phyloP scores from a whole-genome alignment of 2,113 vertebrate genomes.

The Sus scrofa region DNA sequence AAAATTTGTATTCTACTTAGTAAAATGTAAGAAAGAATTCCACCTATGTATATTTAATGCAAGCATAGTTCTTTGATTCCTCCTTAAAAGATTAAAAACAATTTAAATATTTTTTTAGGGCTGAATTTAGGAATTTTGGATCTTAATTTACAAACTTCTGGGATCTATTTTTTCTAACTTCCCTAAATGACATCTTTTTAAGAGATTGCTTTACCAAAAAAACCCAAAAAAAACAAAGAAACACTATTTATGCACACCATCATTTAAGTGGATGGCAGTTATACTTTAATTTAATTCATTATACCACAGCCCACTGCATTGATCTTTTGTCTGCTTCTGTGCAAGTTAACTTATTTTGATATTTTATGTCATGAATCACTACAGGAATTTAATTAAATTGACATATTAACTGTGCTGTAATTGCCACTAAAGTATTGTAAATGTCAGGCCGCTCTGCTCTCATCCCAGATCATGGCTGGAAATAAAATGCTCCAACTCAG shows the following conservation, averaged over 20 bases:
- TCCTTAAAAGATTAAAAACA: conserved; percentile 7
- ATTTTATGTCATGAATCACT: conserved; percentile 84
- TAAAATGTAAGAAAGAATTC: neutral
- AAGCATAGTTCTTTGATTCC: neutral
- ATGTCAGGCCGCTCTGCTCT: conserved; percentile 80
- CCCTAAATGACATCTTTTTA: conserved; percentile 27
- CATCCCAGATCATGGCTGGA: conserved; percentile 76
- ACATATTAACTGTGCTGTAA: conserved; percentile 86
- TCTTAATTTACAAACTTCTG: no score
- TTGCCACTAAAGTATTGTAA: conserved; percentile 85
- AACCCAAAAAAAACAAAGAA: no score
- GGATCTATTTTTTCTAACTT: neutral
- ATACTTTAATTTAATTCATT: conserved; percentile 79
- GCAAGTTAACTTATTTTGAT: conserved; percentile 84
- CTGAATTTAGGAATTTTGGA: neutral
- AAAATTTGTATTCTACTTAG: neutral
- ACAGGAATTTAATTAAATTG: conserved; percentile 88
- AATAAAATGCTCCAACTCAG: conserved; percentile 73
- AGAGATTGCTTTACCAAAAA: conserved; percentile 56
- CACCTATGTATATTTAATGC: conserved; percentile 21
- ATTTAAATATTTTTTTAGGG: conserved; percentile 1
- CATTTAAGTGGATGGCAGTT: conserved; percentile 66
- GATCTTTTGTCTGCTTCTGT: conserved; percentile 84
- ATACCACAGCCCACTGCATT: conserved; percentile 73
- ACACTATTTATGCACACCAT: conserved; percentile 45